phyloP scores from a whole-genome alignment of 2,797 vertebrate species.

The Pelodytes ibericus region DNA sequence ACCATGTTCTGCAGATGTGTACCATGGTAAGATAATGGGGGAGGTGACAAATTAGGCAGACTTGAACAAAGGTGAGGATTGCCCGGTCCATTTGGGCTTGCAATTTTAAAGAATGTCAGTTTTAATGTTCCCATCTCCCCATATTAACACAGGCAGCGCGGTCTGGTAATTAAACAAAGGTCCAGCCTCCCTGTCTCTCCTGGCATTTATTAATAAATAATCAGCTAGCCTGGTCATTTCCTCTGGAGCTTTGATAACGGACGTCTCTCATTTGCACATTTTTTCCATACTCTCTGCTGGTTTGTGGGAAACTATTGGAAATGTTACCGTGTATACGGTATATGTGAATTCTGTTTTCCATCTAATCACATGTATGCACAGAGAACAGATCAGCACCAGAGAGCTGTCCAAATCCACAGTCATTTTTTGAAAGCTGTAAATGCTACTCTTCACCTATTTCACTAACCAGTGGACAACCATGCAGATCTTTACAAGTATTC shows the following conservation, averaged over 20 bases:
- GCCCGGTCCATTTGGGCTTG: too few relatives aligned
- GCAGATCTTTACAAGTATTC: too few relatives aligned
- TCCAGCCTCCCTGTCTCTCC: neutral
- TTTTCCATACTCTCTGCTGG: neutral
- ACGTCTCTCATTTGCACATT: neutral
- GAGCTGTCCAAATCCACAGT: neutral
- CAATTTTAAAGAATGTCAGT: too few relatives aligned
- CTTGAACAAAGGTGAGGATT: too few relatives aligned
- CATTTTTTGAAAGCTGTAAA: too few relatives aligned
- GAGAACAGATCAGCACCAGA: neutral
- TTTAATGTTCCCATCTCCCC: too few relatives aligned
- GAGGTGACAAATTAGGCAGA: too few relatives aligned
- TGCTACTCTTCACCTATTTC: too few relatives aligned
- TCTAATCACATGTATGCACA: neutral
- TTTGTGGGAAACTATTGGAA: too few relatives aligned
- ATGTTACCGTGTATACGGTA: neutral
- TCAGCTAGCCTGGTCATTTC: neutral
- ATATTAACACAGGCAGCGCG: neutral
- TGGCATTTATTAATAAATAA: neutral
- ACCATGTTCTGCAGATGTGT: too few relatives aligned
- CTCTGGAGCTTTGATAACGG: neutral
- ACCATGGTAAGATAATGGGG: too few relatives aligned
- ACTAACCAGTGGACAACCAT: too few relatives aligned
- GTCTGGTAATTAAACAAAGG: neutral
- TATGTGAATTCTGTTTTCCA: neutral